A percentile compares a stretch with the other conserved stretches of the same genome.
Evolutionary conservation across 2,888 invertebrate genomes (phyloP).

Genomic region (Disparrhopalites patrizii): DNA sequence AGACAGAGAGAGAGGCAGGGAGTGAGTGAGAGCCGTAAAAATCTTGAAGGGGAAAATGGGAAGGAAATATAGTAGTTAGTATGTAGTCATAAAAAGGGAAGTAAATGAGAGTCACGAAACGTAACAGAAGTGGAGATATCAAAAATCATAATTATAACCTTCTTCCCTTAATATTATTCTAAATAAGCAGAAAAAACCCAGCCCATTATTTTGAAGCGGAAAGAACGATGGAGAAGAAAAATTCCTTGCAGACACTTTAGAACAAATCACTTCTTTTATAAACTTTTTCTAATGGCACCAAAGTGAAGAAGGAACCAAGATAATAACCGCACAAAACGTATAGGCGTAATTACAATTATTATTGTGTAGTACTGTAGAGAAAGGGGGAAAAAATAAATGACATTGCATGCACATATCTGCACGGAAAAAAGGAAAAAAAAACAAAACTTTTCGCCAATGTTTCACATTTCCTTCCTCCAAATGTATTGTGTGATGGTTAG

Average conservation of each 20-base stretch:
- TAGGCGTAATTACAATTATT: too few species aligned
- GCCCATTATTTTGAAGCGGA: too few species aligned
- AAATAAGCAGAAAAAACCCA: too few species aligned
- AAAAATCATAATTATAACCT: conserved; percentile 38
- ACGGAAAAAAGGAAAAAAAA: not conserved
- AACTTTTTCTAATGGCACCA: not conserved
- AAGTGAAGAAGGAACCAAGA: too few species aligned
- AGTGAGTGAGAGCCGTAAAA: conserved; percentile 41
- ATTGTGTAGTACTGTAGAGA: too few species aligned
- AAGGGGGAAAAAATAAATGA: too few species aligned
- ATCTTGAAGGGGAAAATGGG: conserved; percentile 45
- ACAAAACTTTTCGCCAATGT: too few species aligned
- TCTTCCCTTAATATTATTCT: too few species aligned
- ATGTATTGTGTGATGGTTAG: too few species aligned
- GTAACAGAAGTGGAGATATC: too few species aligned
- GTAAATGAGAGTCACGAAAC: conserved; percentile 48
- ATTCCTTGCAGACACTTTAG: not conserved
- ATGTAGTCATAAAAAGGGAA: conserved; percentile 46
- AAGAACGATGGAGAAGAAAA: not conserved
- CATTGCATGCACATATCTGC: not conserved
- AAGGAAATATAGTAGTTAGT: conserved; percentile 45
- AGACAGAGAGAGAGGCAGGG: not conserved
- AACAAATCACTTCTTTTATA: not conserved
- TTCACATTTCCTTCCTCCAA: too few species aligned
- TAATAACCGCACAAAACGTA: too few species aligned